These are phyloP conservation scores for Glyptemys insculpta DNA, from an alignment of 2,797 vertebrate genomes.

Conservation along the genomic window DNA sequence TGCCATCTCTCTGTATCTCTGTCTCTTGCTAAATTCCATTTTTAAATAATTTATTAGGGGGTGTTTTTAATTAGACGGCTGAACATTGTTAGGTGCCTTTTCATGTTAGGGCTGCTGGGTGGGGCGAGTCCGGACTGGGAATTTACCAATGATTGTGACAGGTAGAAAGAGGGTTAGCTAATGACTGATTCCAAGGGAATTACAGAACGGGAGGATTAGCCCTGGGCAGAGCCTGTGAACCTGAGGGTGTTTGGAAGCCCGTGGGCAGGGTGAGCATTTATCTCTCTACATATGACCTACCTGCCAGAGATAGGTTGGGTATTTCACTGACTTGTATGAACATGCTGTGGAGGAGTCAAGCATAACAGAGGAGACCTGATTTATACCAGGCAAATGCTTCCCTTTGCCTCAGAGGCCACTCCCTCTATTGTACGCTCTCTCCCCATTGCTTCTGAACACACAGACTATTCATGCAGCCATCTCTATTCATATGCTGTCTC, in stretches of 20 bases:
- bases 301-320: constrained; percentile 41
- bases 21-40: constrained; percentile 7
- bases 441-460: accelerated
- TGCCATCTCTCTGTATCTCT: not conserved
- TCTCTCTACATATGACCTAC: constrained; percentile 9
- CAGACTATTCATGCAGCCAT: accelerated
- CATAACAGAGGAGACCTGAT: not conserved
- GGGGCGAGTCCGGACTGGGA: constrained; percentile 55
- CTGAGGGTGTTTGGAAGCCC: constrained; percentile 63
- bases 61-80: not conserved
- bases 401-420: constrained; percentile 10
- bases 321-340: constrained; percentile 67
- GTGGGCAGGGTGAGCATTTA: constrained; percentile 69
- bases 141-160: constrained; percentile 63
- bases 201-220: constrained; percentile 65
- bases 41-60: constrained; percentile 3
- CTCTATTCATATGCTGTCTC: not conserved
- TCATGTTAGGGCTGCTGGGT: constrained; percentile 41
- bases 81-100: not conserved
- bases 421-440: constrained; percentile 4
- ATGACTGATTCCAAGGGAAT: constrained; percentile 62
- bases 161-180: constrained; percentile 64
- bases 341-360: constrained; percentile 29
- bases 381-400: not conserved
- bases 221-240: constrained; percentile 53